Conservation (phyloP, 2,888 invertebrate species). For the Eubasilissa splendida region DNA sequence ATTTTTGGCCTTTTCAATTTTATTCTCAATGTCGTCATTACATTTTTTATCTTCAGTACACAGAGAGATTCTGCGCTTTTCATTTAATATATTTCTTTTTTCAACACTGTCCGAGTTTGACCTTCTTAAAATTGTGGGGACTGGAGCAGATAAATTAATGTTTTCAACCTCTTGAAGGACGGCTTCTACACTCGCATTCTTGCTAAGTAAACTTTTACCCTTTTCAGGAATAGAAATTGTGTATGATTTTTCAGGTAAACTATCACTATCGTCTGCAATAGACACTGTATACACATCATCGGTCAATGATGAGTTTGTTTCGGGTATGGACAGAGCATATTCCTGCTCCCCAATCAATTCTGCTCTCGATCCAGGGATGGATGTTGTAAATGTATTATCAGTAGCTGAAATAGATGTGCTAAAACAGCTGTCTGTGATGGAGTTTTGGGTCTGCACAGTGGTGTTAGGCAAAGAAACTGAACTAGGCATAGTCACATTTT, state of each 20-base stretch:
- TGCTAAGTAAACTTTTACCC: conserved; percentile 68
- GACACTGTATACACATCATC: conserved; percentile 73
- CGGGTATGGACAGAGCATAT: conserved; percentile 71
- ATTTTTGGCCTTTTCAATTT: conserved; percentile 43
- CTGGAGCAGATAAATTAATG: conserved; percentile 61
- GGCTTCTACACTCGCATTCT: conserved; percentile 64
- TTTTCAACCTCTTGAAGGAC: conserved; percentile 50
- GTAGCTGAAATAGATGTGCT: conserved; percentile 9
- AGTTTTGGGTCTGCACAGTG: conserved; percentile 20
- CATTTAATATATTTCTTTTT: conserved; percentile 65
- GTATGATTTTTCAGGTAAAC: conserved; percentile 64
- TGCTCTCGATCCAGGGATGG: conserved; percentile 69
- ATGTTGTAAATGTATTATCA: conserved; percentile 67
- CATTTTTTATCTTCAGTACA: conserved; percentile 63
- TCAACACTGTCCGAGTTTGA: conserved; percentile 71
- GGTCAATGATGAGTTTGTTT: conserved; percentile 71
- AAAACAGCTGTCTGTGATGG: conserved; percentile 16
- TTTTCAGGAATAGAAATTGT: conserved; percentile 71
- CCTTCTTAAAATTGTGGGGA: conserved; percentile 69
- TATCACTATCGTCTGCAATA: conserved; percentile 70
- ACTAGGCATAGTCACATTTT: conserved; percentile 52
- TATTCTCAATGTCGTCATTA: conserved; percentile 44
- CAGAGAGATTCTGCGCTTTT: conserved; percentile 69
- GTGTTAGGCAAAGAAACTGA: neutral
- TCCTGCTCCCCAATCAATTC: conserved; percentile 71